phyloP scores from a whole-genome alignment of 2,888 invertebrate species.

The Elegia similella region DNA sequence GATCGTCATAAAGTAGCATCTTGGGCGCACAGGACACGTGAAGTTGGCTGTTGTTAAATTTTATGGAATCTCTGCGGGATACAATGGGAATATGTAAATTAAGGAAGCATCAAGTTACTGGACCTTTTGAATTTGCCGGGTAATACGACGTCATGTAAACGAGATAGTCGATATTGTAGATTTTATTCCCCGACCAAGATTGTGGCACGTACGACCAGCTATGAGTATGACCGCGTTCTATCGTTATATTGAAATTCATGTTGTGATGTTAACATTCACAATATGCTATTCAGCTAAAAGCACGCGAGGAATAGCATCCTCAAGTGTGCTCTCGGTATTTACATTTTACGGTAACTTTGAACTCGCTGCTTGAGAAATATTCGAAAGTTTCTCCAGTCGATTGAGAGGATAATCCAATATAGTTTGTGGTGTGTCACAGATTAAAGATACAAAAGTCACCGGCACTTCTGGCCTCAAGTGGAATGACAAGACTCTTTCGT shows the following conservation, averaged over 20 bases:
- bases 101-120: conserved; percentile 45
- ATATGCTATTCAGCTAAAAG: conserved; percentile 54
- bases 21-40: conserved; percentile 70
- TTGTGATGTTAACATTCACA: conserved; percentile 47
- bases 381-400: neutral
- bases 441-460: conserved; percentile 30
- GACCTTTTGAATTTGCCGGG: conserved; percentile 46
- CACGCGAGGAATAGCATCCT: conserved; percentile 37
- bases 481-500: conserved; percentile 39
- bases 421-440: conserved; percentile 12
- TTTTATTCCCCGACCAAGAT: conserved; percentile 41
- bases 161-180: conserved; percentile 34
- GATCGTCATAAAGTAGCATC: conserved; percentile 75
- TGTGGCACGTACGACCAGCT: conserved; percentile 36
- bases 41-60: conserved; percentile 71
- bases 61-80: conserved; percentile 68
- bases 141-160: conserved; percentile 37
- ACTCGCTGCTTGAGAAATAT: conserved; percentile 20
- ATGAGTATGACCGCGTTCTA: conserved; percentile 33
- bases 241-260: conserved; percentile 59
- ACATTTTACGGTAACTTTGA: conserved; percentile 38
- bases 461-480: conserved; percentile 32
- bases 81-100: conserved; percentile 76
- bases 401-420: conserved; percentile 5
- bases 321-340: conserved; percentile 38